A percentile compares a stretch with the other conserved stretches of the same genome.
Conservation (phyloP, 2,888 invertebrate genomes). For the Idaea straminata region DNA sequence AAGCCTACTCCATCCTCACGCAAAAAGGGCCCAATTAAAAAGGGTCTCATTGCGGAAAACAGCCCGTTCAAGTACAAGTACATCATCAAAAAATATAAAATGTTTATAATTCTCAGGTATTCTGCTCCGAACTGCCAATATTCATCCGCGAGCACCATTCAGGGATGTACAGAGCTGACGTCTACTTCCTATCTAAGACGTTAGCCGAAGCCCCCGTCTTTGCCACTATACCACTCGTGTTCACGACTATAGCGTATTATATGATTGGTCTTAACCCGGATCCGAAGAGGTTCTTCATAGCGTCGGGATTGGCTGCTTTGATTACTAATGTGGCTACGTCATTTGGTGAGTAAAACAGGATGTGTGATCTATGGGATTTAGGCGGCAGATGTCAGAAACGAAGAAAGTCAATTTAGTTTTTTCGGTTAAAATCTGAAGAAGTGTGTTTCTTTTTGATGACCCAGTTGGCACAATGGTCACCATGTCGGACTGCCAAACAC, state of each 20-base stretch:
- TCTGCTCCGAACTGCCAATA: slow-evolving; percentile 93
- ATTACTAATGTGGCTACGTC: slow-evolving; percentile 94
- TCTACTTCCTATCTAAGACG: slow-evolving; percentile 95
- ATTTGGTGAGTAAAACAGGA: slow-evolving; percentile 83
- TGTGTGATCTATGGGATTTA: no score
- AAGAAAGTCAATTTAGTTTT: no score
- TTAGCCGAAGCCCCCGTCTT: slow-evolving; percentile 94
- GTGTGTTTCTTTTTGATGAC: no score
- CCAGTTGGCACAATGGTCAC: no score
- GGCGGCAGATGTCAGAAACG: no score
- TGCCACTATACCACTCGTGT: slow-evolving; percentile 89
- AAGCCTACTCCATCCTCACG: no score
- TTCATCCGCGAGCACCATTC: slow-evolving; percentile 93
- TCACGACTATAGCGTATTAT: slow-evolving; percentile 91
- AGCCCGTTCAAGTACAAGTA: no score
- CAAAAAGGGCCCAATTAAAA: no score
- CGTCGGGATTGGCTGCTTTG: slow-evolving; percentile 87
- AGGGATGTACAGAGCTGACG: slow-evolving; percentile 94
- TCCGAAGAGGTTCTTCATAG: slow-evolving; percentile 85
- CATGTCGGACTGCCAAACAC: no score
- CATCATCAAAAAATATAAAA: neutral
- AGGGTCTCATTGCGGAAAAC: no score
- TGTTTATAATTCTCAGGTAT: slow-evolving; percentile 82
- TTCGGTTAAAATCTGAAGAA: no score
- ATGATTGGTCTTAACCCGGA: slow-evolving; percentile 91